phyloP scores from a whole-genome alignment of 2,113 vertebrate genomes.

The Stegostoma tigrinum region DNA sequence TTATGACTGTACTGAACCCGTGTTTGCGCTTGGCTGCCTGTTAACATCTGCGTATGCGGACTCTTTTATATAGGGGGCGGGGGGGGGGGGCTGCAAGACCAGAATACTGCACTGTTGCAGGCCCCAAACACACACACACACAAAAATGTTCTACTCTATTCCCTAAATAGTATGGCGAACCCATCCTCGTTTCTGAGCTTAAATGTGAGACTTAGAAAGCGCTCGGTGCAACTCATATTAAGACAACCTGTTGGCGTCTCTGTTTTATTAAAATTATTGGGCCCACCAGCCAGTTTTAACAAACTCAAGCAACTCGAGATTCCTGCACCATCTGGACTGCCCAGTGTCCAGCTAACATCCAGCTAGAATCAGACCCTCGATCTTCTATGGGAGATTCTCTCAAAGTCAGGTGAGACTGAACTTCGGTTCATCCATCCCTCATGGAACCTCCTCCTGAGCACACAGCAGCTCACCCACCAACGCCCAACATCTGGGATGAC shows the following conservation, averaged over 20 bases:
- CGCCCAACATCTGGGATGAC: not conserved
- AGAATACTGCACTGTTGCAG: not conserved
- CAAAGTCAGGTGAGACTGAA: not conserved
- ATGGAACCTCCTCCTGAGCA: not conserved
- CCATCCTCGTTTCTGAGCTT: not conserved
- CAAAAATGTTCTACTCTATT: not conserved
- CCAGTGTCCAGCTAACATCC: not conserved
- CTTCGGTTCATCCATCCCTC: not conserved
- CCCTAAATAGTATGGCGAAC: not conserved
- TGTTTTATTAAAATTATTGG: not conserved
- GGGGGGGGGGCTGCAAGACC: not conserved
- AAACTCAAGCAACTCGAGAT: not conserved
- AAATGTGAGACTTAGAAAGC: not conserved
- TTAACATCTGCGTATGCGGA: not conserved
- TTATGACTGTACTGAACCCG: not conserved
- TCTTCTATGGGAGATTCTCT: not conserved
- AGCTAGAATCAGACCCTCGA: not conserved
- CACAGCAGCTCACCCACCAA: not conserved
- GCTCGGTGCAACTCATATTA: not conserved
- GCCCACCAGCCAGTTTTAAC: not conserved
- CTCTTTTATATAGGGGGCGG: not conserved
- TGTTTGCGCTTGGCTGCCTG: not conserved
- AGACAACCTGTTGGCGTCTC: not conserved
- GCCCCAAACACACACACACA: not conserved
- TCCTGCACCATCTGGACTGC: not conserved